Evolutionary conservation across 2,888 invertebrate species (phyloP).

Genomic region (Cylindroiulus punctatus): DNA sequence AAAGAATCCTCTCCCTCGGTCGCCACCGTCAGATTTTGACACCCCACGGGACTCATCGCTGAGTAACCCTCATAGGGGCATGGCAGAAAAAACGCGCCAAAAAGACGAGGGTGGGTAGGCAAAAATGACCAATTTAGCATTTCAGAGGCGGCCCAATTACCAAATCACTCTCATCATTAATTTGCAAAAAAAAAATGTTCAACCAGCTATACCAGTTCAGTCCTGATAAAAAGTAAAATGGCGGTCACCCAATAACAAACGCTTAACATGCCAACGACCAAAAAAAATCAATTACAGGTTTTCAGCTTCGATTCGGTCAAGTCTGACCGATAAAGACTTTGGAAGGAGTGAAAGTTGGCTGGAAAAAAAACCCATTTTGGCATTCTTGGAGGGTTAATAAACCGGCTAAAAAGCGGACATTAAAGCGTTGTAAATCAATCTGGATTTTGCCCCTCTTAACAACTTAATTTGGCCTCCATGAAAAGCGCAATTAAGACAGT

Average conservation of each 20-base stretch:
- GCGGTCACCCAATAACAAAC: background rate
- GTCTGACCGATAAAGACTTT: slow-evolving; percentile 4
- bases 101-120: background rate
- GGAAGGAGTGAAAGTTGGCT: background rate
- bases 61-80: slow-evolving; percentile 1
- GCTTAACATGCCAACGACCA: background rate
- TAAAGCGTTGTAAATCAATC: slow-evolving; percentile 6
- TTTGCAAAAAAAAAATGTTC: background rate
- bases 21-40: slow-evolving; percentile 20
- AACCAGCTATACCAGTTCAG: background rate
- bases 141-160: slow-evolving; percentile 38
- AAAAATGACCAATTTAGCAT: background rate
- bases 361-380: background rate
- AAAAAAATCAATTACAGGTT: slow-evolving; percentile 24
- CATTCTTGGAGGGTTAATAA: background rate
- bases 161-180: slow-evolving; percentile 36
- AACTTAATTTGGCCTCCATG: slow-evolving; percentile 8
- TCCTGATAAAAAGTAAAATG: background rate
- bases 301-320: background rate
- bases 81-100: background rate
- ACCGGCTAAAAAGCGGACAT: slow-evolving; percentile 23
- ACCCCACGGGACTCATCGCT: slow-evolving; percentile 29
- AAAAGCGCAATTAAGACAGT: background rate
- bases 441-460: background rate
- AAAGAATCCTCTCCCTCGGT: slow-evolving; percentile 7